Evolutionary conservation across 1,140 invertebrate genomes (phyloP), one percentile per base, ranked within the genome.

Genomic region (Drosophila hydei): DNA sequence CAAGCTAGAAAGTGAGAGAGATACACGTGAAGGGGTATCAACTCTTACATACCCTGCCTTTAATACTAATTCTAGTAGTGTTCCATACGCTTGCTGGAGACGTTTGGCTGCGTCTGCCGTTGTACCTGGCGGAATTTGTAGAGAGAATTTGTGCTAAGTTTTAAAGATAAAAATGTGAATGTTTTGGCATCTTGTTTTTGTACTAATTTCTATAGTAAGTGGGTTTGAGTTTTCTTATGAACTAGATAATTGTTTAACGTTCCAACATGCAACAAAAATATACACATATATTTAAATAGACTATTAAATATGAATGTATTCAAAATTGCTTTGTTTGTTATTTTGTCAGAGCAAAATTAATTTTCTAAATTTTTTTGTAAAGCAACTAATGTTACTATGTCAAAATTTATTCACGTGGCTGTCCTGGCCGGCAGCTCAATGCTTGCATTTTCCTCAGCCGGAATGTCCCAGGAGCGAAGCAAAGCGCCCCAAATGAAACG

Each of bases 71-170:
- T 11, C 30, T n/a, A 3, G n/a, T 42, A 5, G 59, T 62, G 59
- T 63, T 40, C 47, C 47, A 11, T 62, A 40, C 11, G 30, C 40
- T 38, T 63, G 42, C 21, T 18, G 27, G 48, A 73, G 50, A 21
- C 43, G 30, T 55, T 25, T 51, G 40, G 59, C 14, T 25, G 14
- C 33, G 40, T 21, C 36, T 25, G 52, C 25, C 21, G 36, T 61
- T 54, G 59, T 23, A 19, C 38, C 30, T 30, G 55, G 50, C 19
- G 21, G 16, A 38, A 45, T 64, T 65, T 72, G 61, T 69, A 81
- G 76, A 64, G 71, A 75, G 68, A 67, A 75, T 83, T 83, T 79
- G 75, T 83, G 79, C 79, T 84, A 83, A 79, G 79, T 84, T 79
- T 71, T 30, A 55, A 16, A 43, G 19, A 56, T 43, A 72, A 67